Base-by-base conservation (phyloP, 2,113 vertebrate genomes). In the Dipodomys spectabilis region DNA sequence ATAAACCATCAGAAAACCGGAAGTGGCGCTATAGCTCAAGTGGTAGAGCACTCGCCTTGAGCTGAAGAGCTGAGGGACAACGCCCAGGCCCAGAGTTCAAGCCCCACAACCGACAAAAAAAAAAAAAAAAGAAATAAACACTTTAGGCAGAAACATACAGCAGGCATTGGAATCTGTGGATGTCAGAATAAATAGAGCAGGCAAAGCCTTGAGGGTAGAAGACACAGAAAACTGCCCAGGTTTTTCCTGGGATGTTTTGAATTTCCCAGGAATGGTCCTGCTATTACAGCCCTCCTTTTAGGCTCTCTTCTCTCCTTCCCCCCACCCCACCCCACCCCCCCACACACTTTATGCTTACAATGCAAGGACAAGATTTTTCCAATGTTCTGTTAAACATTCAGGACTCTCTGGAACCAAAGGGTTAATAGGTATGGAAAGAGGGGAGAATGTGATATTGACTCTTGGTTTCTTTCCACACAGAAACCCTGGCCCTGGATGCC, bases 401-500 rank as follows among this genome's bases (percentile, higher is more conserved):
- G 93, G 96, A 96, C 93, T 97, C 95, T 89, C 88, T 97, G 97
- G 95, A 97, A 64, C 96, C 96, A 97, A 88, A 60, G 96, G 97
- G 90, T 97, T 97, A 96, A 62, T 95, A 89, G 97, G 95, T 97
- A 83, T 97, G 96, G 96, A 97, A 39, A 88, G 32, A 95, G 89
- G 93, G 93, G 78, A 97, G 96, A 97, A 97, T 98, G 95, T 97
- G 98, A 98, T 98, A 97, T 86, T 98, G 98, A 98, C 98, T 98
- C 97, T 98, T 96, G 97, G 97, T 98, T 98, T 98, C 97, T 98
- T 92, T 98, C 98, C 97, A 97, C 96, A 98, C 99, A 99, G 99
- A 99, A 98, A 97, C 98, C 98, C 98, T 99, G 99, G 99, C 99
- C 99, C 98, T 99, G 99, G 99, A 99, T 99, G 99, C 99, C 99